These are phyloP conservation scores for Equus przewalskii DNA, from an alignment of 2,113 vertebrate genomes.

Conservation along the genomic window DNA sequence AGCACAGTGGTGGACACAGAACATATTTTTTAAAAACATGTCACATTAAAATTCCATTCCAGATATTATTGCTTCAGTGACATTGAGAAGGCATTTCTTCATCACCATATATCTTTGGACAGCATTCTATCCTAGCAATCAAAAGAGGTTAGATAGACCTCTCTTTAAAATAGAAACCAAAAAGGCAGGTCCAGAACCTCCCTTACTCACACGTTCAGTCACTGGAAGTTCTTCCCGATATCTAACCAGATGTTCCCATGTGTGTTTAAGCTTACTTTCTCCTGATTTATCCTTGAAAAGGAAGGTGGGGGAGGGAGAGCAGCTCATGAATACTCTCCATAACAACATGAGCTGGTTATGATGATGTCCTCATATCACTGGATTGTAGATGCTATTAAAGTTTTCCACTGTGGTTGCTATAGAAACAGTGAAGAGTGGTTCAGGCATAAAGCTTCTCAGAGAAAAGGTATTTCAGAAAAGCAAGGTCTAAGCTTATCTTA, in stretches of 20 bases:
- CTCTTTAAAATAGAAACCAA: conserved; percentile 4
- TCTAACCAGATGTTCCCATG: not conserved
- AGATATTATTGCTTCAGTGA: not conserved
- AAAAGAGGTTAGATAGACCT: not conserved
- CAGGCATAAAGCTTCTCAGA: conserved; percentile 21
- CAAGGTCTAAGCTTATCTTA: not conserved
- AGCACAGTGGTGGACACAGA: not conserved
- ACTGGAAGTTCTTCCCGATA: not conserved
- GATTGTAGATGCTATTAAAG: not conserved
- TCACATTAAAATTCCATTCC: conserved; percentile 1
- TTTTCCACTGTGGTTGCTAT: conserved; percentile 29
- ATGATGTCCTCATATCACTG: not conserved
- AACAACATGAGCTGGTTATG: not conserved
- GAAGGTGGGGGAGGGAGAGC: not conserved
- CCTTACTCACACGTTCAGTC: not conserved
- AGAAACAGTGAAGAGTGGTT: conserved; percentile 3
- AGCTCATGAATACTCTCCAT: not conserved
- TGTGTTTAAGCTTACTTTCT: not conserved
- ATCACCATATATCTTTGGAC: not conserved
- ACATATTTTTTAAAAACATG: not conserved
- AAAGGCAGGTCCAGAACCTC: not conserved
- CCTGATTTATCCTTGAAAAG: conserved; percentile 15
- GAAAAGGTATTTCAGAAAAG: conserved; percentile 31
- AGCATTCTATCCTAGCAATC: not conserved
- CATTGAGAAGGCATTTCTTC: conserved; percentile 11